phyloP scores from a whole-genome alignment of 1,140 invertebrate genomes.

The Camponotus floridanus region DNA sequence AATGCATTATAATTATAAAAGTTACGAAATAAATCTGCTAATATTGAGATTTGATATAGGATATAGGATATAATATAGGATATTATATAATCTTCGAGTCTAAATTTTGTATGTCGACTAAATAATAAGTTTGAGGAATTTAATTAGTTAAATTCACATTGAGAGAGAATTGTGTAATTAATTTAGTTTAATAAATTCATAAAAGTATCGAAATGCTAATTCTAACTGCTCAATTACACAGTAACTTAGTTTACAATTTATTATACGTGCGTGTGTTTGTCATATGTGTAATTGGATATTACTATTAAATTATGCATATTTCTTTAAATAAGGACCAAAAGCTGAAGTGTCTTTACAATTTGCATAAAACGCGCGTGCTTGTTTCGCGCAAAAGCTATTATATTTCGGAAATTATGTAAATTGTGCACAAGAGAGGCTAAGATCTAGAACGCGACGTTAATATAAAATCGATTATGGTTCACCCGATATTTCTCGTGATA shows the following conservation, averaged over 20 bases:
- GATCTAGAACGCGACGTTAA: slow-evolving; percentile 8
- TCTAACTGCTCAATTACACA: background rate
- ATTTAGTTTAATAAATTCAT: background rate
- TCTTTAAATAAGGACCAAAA: background rate
- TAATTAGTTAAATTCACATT: slow-evolving; percentile 12
- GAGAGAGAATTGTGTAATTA: background rate
- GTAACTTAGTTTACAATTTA: background rate
- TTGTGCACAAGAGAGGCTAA: slow-evolving; percentile 12
- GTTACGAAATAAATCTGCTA: too few relatives aligned
- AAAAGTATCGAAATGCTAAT: background rate
- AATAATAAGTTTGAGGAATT: background rate
- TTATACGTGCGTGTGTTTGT: too few relatives aligned
- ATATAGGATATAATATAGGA: background rate
- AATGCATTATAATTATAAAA: too few relatives aligned
- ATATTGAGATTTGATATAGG: slow-evolving; percentile 8
- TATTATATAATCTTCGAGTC: background rate
- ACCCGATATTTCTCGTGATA: slow-evolving; percentile 3
- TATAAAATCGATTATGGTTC: slow-evolving; percentile 49
- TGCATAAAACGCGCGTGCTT: slow-evolving; percentile 18
- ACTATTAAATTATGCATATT: slow-evolving; percentile 4
- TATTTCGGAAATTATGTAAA: slow-evolving; percentile 46
- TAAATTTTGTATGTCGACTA: background rate
- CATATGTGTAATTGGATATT: slow-evolving; percentile 12
- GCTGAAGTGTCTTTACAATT: background rate
- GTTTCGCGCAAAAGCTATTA: background rate